Evolutionary conservation across 2,888 invertebrate genomes (phyloP), one percentile per base, ranked within the genome.

Genomic region (Hyles lineata): DNA sequence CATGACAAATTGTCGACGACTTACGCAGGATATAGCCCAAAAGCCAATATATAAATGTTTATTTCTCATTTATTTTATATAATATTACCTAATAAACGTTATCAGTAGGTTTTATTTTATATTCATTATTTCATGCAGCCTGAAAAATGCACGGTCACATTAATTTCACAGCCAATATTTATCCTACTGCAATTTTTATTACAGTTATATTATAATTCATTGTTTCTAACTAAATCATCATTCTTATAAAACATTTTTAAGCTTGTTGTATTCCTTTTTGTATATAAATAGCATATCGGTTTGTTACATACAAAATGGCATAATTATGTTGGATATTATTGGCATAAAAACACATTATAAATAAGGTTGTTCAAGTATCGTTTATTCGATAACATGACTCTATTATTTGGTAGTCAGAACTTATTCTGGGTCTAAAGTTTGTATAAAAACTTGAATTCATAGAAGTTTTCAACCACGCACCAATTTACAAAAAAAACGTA

Each of bases 101-200:
- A 67, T 61, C 70, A 52, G 43, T 60, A 59, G 35, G 35, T n/a
- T n/a, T n/a, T n/a, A 50, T 70, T 73, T 59, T 9, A 32, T 35
- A 43, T 43, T 43, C 11, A 59, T 50, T 35, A 58, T 43, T 60
- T 61, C 29, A 60, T 88, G 87, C 19, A 67, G 89, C 90, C 89
- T 90, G 90, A 89, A 83, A 81, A 88, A 88, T 87, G 85, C 76
- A 81, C 79, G 82, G 85, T 85, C 87, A 90, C 86, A 87, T 88
- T 88, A 82, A 84, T 83, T 90, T 94, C 94, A 94, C 94, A 94
- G 94, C 94, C 94, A 89, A 88, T 89, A 88, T 85, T 90, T 89
- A 86, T 84, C 80, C 90, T 92, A 92, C 86, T 77, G 80, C 83
- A 76, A 82, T 79, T 79, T 70, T 71, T 67, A 35, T 61, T 50